These are phyloP conservation scores for Mizuhopecten yessoensis DNA, from an alignment of 1,140 invertebrate genomes.

Conservation along the genomic window DNA sequence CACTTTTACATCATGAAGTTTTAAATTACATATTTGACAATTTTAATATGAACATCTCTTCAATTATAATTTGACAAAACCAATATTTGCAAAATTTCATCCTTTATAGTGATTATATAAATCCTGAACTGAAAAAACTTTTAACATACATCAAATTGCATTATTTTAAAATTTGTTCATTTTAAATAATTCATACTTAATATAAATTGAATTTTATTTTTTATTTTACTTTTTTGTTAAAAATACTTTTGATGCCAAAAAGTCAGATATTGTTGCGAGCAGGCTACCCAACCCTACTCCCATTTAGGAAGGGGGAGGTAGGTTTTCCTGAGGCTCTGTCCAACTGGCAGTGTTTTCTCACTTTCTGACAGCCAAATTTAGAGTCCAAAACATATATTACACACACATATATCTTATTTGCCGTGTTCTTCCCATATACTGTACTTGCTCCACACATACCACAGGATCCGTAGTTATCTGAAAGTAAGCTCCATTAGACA, in stretches of 20 bases:
- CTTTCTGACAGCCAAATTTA: conserved; percentile 53
- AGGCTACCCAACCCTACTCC: conserved; percentile 68
- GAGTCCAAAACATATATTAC: background rate
- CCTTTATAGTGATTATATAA: too few species aligned
- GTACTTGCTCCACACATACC: background rate
- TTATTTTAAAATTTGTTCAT: too few species aligned
- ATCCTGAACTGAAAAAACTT: too few species aligned
- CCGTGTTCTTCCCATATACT: conserved; percentile 46
- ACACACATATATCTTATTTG: conserved; percentile 52
- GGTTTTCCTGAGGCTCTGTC: conserved; percentile 65
- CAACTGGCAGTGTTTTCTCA: conserved; percentile 66
- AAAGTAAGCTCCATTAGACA: background rate
- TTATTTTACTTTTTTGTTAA: background rate
- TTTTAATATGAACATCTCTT: too few species aligned
- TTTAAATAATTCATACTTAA: too few species aligned
- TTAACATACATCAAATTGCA: too few species aligned
- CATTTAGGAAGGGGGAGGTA: conserved; percentile 67
- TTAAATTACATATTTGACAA: too few species aligned
- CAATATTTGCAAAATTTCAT: too few species aligned
- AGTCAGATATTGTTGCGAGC: conserved; percentile 65
- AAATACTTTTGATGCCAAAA: conserved; percentile 51
- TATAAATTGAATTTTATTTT: background rate
- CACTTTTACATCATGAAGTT: too few species aligned
- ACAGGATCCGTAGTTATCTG: background rate
- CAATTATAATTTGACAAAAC: too few species aligned